Conservation (phyloP, 2,888 invertebrate species). For the Nomada hirtipes region DNA sequence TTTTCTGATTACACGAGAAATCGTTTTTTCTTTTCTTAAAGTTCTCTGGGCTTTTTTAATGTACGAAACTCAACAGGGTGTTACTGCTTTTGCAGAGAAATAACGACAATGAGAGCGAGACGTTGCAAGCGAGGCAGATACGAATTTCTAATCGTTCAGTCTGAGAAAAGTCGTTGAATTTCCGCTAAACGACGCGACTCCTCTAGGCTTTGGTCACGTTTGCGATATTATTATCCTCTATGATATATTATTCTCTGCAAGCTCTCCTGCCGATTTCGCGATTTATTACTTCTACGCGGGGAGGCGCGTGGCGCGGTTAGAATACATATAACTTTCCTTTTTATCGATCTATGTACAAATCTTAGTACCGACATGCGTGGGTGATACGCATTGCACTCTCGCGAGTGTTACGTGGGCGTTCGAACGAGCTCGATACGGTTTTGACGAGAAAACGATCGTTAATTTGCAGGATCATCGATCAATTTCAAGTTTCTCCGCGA, state of each 20-base stretch:
- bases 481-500: conserved; percentile 17
- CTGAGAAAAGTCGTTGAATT: conserved; percentile 5
- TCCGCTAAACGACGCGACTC: background rate
- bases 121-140: background rate
- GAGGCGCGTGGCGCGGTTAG: conserved; percentile 21
- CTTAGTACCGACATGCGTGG: conserved; percentile 12
- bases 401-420: conserved; percentile 22
- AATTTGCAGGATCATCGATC: conserved; percentile 46
- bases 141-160: no score
- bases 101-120: no score
- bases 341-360: conserved; percentile 45
- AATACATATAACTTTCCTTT: conserved; percentile 34
- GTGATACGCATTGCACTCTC: conserved; percentile 9
- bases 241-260: conserved; percentile 6
- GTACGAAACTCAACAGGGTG: background rate
- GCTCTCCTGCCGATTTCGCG: conserved; percentile 11
- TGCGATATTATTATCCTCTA: conserved; percentile 16
- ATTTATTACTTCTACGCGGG: conserved; percentile 16
- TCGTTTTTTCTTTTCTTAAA: background rate
- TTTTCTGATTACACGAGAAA: background rate
- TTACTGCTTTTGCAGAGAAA: no score
- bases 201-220: conserved; percentile 29
- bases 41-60: background rate
- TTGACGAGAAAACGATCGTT: conserved; percentile 30
- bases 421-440: background rate